phyloP scores from a whole-genome alignment of 2,888 invertebrate genomes.

The Periphyllus acericola region DNA sequence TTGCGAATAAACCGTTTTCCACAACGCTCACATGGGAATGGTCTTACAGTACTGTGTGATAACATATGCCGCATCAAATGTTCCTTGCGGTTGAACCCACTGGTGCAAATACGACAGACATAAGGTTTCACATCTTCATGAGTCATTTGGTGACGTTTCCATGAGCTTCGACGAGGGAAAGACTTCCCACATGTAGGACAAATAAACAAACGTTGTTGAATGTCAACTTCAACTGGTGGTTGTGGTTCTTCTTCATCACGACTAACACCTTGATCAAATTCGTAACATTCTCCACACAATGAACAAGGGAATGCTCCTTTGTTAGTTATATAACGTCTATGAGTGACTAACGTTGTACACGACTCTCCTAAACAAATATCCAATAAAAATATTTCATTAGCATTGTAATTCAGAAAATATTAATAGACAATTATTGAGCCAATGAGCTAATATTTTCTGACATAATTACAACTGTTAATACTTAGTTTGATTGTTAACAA shows the following conservation, averaged over 20 bases:
- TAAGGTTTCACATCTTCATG: conserved; percentile 65
- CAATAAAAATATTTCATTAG: background rate
- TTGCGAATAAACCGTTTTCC: conserved; percentile 65
- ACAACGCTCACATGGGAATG: conserved; percentile 65
- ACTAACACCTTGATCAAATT: conserved; percentile 64
- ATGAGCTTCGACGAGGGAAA: conserved; percentile 65
- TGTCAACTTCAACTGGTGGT: conserved; percentile 59
- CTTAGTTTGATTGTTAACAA: background rate
- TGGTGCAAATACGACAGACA: conserved; percentile 65
- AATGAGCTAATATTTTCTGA: background rate
- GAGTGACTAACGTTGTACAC: conserved; percentile 63
- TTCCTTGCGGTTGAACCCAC: conserved; percentile 65
- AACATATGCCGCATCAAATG: conserved; percentile 65
- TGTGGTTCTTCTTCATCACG: conserved; percentile 63
- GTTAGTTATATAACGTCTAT: conserved; percentile 65
- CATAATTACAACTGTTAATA: background rate
- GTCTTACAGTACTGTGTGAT: conserved; percentile 65
- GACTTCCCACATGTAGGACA: conserved; percentile 65
- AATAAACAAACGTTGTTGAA: conserved; percentile 64
- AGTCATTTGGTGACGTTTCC: conserved; percentile 65
- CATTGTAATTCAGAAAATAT: background rate
- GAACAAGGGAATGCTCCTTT: conserved; percentile 66
- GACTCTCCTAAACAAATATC: conserved; percentile 38
- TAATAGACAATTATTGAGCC: background rate
- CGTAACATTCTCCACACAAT: conserved; percentile 65